These are phyloP conservation scores for Eurypyga helias DNA, from an alignment of 2,113 vertebrate species.

Conservation along the genomic window DNA sequence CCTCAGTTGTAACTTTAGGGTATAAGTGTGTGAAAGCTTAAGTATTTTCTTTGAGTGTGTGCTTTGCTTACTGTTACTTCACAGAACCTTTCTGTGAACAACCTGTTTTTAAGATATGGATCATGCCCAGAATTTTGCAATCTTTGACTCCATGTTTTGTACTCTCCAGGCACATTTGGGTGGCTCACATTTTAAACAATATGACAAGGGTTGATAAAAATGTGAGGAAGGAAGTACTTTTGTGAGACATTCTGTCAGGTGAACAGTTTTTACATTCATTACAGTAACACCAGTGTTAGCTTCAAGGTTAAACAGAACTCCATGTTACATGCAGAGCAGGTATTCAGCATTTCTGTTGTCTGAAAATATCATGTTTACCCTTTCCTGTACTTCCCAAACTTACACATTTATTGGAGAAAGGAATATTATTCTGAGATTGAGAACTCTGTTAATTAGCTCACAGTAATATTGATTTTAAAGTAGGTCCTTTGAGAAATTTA, in stretches of 20 bases:
- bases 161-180: background rate
- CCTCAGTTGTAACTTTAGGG: background rate
- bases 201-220: background rate
- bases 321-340: background rate
- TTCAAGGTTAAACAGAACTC: background rate
- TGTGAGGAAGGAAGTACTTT: background rate
- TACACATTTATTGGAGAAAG: background rate
- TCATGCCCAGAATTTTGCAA: background rate
- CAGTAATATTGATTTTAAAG: conserved; percentile 47
- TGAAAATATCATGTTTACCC: background rate
- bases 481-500: conserved; percentile 52
- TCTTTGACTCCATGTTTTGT: background rate
- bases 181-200: background rate
- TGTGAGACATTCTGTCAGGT: background rate
- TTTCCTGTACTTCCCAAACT: background rate
- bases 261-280: background rate
- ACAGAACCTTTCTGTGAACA: background rate
- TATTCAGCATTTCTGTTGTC: background rate
- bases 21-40: background rate
- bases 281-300: background rate
- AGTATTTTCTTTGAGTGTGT: background rate
- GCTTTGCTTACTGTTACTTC: background rate
- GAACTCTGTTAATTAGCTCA: conserved; percentile 31
- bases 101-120: background rate
- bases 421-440: conserved; percentile 7